Conservation (phyloP, 2,888 invertebrate genomes). For the Carabus problematicus region DNA sequence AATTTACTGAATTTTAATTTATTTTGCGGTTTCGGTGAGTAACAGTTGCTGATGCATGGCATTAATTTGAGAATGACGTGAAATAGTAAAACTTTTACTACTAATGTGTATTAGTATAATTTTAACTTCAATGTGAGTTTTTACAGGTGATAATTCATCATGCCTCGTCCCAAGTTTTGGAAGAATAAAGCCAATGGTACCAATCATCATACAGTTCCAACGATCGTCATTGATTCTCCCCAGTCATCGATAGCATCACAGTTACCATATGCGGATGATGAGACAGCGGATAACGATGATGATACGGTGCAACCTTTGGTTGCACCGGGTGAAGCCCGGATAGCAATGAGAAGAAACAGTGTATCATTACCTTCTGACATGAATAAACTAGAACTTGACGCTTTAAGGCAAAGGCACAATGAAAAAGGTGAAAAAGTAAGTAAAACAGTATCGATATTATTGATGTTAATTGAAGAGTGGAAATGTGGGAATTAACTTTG, state of each 20-base stretch:
- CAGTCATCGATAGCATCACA: conserved; percentile 23
- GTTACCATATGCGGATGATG: conserved; percentile 35
- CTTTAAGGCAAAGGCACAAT: conserved; percentile 58
- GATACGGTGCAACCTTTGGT: background rate
- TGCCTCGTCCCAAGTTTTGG: conserved; percentile 25
- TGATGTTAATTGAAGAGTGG: no score
- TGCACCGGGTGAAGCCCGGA: background rate
- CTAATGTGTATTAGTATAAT: no score
- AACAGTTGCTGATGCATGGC: no score
- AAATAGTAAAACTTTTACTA: no score
- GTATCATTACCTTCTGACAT: conserved; percentile 76
- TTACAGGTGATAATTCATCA: background rate
- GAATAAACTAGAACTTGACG: conserved; percentile 70
- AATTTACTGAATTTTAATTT: no score
- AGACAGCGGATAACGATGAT: conserved; percentile 1
- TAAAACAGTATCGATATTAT: background rate
- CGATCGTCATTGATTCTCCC: conserved; percentile 36
- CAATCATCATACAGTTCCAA: conserved; percentile 26
- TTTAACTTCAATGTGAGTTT: no score
- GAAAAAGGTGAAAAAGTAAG: conserved; percentile 46
- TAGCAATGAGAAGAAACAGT: conserved; percentile 68
- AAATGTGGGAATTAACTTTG: no score
- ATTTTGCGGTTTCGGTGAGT: no score
- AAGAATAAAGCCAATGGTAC: conserved; percentile 16
- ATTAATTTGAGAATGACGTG: no score